Conservation (phyloP, 2,113 vertebrate species). For the Chloropsis hardwickii region DNA sequence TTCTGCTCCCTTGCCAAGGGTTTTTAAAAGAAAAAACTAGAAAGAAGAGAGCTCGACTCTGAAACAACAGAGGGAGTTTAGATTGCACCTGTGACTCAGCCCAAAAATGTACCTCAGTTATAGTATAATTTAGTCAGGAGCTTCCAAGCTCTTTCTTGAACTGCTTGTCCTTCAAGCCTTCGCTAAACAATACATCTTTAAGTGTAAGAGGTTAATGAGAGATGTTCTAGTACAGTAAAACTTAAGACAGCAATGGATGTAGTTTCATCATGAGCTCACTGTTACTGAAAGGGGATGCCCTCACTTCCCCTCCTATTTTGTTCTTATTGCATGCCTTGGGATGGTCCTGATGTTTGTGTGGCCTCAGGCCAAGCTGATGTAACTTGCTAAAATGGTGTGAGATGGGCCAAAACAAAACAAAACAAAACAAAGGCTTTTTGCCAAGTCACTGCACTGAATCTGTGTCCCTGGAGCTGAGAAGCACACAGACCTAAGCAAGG, state of each 20-base stretch:
- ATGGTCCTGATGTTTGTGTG: not conserved
- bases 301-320: conserved; percentile 13
- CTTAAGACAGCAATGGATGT: not conserved
- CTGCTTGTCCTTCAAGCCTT: not conserved
- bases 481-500: not conserved
- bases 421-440: not conserved
- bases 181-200: not conserved
- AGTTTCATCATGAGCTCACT: not conserved
- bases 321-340: not conserved
- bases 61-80: not conserved
- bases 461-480: not conserved
- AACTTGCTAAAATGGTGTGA: conserved; percentile 11
- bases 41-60: not conserved
- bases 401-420: not conserved
- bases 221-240: not conserved
- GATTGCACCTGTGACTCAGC: not conserved
- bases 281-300: not conserved
- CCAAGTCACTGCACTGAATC: not conserved
- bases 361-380: conserved; percentile 1
- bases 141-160: not conserved
- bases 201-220: not conserved
- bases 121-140: not conserved
- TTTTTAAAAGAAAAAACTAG: not conserved
- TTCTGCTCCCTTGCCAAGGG: not conserved
- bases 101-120: not conserved